Conservation (phyloP, 2,113 vertebrate genomes). For the Lichenostomus cassidix region DNA sequence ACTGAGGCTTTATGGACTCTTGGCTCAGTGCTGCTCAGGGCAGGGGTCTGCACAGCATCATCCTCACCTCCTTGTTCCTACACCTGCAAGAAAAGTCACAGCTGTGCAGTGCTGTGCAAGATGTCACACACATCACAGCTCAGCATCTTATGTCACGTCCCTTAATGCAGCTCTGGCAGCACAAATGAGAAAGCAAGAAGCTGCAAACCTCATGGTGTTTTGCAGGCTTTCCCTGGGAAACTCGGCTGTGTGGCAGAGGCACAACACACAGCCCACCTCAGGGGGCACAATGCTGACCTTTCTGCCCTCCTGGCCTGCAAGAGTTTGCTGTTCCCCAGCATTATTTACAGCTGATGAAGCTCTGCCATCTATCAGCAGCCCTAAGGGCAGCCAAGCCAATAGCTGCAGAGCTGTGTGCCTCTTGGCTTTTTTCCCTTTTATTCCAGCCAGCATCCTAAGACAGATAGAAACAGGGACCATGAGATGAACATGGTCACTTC, state of each 20-base stretch:
- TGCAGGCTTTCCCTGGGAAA: accelerated
- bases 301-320: background rate
- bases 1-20: background rate
- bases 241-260: background rate
- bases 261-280: accelerated
- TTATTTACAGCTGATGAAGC: background rate
- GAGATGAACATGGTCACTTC: background rate
- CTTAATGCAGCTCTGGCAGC: background rate
- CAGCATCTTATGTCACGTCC: background rate
- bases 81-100: background rate
- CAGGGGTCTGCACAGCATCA: background rate
- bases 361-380: background rate
- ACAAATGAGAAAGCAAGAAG: background rate
- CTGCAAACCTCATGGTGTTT: background rate
- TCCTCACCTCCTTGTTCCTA: background rate
- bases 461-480: accelerated
- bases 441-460: background rate
- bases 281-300: background rate
- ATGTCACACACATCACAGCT: background rate
- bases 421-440: background rate
- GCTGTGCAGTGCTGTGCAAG: background rate
- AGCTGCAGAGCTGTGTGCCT: background rate
- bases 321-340: background rate
- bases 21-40: accelerated
- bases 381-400: background rate